Conservation (phyloP, 2,797 vertebrate species). For the Rhyacichthys aspro region DNA sequence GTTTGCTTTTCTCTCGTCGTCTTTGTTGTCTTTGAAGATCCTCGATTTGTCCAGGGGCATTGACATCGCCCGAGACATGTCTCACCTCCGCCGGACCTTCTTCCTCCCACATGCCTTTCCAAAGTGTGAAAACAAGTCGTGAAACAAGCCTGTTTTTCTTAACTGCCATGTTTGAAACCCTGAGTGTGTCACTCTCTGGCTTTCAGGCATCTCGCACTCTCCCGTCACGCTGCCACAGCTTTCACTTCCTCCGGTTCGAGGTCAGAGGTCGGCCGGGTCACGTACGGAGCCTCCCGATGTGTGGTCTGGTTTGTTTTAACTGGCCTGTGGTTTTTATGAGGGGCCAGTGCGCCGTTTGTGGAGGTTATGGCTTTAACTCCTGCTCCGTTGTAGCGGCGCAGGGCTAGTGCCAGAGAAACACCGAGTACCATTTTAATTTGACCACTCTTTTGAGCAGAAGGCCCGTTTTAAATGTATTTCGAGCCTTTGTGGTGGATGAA, state of each 20-base stretch:
- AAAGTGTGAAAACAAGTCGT: constrained; percentile 40
- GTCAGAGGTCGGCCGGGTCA: constrained; percentile 72
- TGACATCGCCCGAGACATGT: constrained; percentile 47
- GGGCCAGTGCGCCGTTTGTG: constrained; percentile 42
- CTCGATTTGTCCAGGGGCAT: constrained; percentile 1
- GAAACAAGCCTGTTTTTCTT: constrained; percentile 45
- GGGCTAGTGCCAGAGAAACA: background rate
- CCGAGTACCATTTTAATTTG: background rate
- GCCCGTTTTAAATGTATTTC: background rate
- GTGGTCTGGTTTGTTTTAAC: constrained; percentile 77
- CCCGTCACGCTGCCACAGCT: constrained; percentile 58
- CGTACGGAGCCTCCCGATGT: constrained; percentile 62
- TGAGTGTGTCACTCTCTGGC: constrained; percentile 12
- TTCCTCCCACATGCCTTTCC: constrained; percentile 20
- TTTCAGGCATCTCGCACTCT: constrained; percentile 68
- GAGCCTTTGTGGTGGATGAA: constrained; percentile 2
- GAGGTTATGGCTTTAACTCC: constrained; percentile 41
- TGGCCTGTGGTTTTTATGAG: constrained; percentile 61
- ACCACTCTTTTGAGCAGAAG: background rate
- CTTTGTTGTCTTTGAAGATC: background rate
- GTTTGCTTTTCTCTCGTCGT: background rate
- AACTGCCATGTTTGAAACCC: constrained; percentile 10
- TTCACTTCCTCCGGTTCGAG: constrained; percentile 74
- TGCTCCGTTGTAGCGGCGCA: constrained; percentile 19
- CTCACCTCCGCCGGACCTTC: constrained; percentile 20